phyloP scores from a whole-genome alignment of 2,113 vertebrate species.

The Megaptera novaeangliae region DNA sequence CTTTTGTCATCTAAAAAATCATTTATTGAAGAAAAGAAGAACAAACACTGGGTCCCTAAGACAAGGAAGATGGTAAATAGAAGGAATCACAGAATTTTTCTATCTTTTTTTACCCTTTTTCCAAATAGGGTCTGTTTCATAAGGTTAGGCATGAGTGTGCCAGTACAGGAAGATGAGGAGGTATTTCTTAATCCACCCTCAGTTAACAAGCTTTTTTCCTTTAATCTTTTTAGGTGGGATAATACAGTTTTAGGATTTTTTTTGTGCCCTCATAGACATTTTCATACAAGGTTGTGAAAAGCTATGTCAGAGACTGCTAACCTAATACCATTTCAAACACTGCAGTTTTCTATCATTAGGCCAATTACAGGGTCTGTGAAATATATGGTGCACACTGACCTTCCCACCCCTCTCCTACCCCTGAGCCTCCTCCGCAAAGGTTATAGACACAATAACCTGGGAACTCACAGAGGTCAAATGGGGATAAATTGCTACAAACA shows the following conservation, averaged over 20 bases:
- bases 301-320: neutral
- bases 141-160: neutral
- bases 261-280: neutral
- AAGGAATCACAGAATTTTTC: neutral
- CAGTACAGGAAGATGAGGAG: neutral
- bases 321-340: neutral
- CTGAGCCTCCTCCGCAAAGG: neutral
- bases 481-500: neutral
- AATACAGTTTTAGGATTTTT: neutral
- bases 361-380: neutral
- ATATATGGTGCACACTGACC: neutral
- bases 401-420: neutral
- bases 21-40: neutral
- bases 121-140: neutral
- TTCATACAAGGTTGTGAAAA: neutral
- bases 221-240: neutral
- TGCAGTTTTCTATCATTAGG: neutral
- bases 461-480: neutral
- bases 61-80: neutral
- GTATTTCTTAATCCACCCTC: neutral
- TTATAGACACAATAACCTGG: neutral
- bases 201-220: neutral
- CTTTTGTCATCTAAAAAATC: neutral
- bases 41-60: neutral
- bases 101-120: neutral